phyloP scores from a whole-genome alignment of 1,140 invertebrate genomes.

The Bombus breviceps region DNA sequence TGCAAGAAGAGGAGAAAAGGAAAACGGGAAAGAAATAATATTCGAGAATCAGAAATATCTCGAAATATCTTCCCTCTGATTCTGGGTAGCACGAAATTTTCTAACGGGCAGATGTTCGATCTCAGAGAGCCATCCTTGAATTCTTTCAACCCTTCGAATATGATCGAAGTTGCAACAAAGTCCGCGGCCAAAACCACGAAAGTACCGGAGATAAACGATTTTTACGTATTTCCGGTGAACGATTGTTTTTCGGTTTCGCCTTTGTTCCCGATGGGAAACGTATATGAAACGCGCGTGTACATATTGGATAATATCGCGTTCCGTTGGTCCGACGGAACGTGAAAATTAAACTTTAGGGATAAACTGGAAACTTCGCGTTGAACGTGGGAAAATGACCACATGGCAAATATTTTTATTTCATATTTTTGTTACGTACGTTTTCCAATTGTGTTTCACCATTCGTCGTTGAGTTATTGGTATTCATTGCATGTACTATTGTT shows the following conservation, averaged over 20 bases:
- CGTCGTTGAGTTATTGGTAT: not conserved
- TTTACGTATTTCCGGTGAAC: not conserved
- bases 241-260: not conserved
- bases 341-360: constrained; percentile 6
- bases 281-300: not conserved
- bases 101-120: not conserved
- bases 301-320: not conserved
- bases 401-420: no score
- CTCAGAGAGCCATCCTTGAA: no score
- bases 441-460: not conserved
- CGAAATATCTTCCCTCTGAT: not conserved
- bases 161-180: constrained; percentile 29
- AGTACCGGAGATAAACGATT: not conserved
- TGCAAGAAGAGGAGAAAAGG: not conserved
- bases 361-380: not conserved
- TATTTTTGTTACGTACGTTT: not conserved
- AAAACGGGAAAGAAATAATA: not conserved
- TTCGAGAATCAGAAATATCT: not conserved
- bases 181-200: not conserved
- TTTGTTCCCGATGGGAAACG: not conserved
- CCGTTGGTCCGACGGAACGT: not conserved
- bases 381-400: not conserved
- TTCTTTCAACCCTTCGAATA: not conserved
- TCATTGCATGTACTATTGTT: not conserved
- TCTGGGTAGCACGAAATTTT: not conserved